Evolutionary conservation across 2,113 vertebrate species (phyloP), one percentile per base, ranked within the genome.

Genomic region (Lynx canadensis): DNA sequence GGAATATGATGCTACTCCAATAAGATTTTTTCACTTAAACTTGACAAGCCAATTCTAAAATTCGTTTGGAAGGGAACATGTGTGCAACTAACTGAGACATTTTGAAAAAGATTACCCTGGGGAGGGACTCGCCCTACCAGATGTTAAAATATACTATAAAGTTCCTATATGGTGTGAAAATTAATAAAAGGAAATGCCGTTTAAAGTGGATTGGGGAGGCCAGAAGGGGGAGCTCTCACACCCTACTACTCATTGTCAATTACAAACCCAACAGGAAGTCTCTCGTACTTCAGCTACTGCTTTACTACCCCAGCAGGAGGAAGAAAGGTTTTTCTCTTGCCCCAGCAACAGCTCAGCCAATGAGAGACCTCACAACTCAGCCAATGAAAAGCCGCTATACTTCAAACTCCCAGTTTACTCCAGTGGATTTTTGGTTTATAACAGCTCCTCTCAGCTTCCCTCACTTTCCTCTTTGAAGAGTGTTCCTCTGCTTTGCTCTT

Each of bases 11-110:
- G 8, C 5, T 71, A 89, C 8, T 29, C 48, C 36, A 87, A 11
- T 60, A 80, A 69, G 33, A 92, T 63, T 73, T 83, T 41, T 14
- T 68, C 87, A 95, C 84, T 38, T 93, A 81, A 96, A 81, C 7
- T 65, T 68, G 87, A 95, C 84, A 89, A 86, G 69, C 68, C n/a
- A 82, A 25, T 87, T 93, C 31, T 48, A 87, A 95, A 94, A 92
- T 69, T 93, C 14, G 88, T 38, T 50, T 94, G 38, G 45, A 81
- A 96, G 65, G 90, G 76, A 82, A 94, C 48, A 57, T 80, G 33
- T 91, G 5, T 80, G 7, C n/a, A 38, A 90, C 78, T 57, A 87
- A 86, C 33, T 60, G 87, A 92, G 88, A 73, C 63, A 93, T 93
- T 97, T 91, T 87, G 69, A 79, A 80, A 94, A 82, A 87, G 45